Evolutionary conservation across 2,797 vertebrate genomes (phyloP).

Genomic region (Sciurus carolinensis): DNA sequence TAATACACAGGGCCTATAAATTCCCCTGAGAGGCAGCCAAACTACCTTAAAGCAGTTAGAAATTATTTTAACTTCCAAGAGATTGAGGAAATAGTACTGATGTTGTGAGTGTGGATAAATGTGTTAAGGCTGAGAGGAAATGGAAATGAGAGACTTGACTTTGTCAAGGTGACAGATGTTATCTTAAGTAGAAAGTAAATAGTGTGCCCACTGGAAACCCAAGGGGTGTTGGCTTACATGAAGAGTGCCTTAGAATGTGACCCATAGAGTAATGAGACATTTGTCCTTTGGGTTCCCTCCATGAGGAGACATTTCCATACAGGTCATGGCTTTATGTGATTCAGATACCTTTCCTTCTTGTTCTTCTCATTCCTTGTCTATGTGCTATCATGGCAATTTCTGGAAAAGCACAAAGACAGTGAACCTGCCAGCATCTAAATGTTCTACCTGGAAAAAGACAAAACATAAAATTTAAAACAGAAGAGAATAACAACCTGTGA

Average conservation of each 20-base stretch:
- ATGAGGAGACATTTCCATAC: conserved; percentile 8
- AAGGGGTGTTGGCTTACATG: conserved; percentile 71
- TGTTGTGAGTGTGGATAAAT: conserved; percentile 38
- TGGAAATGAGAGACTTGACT: conserved; percentile 75
- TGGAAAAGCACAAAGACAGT: neutral
- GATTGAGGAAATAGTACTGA: conserved; percentile 39
- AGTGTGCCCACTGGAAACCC: conserved; percentile 12
- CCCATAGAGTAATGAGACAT: conserved; percentile 42
- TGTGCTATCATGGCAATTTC: neutral
- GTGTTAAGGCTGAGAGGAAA: conserved; percentile 4
- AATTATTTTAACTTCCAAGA: neutral
- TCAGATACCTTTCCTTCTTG: conserved; percentile 28
- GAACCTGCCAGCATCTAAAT: neutral
- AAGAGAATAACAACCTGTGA: neutral
- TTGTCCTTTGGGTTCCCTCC: conserved; percentile 33
- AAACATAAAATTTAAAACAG: conserved; percentile 18
- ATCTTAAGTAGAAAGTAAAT: conserved; percentile 69
- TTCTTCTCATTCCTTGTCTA: neutral
- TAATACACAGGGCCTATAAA: neutral
- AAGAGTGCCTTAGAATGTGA: conserved; percentile 62
- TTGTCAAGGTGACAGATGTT: conserved; percentile 77
- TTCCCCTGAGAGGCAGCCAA: neutral
- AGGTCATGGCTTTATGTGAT: neutral
- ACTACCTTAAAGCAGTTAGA: conserved; percentile 25
- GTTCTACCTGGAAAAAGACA: neutral